Evolutionary conservation across 2,113 vertebrate species (phyloP).

Genomic region (Misgurnus mizolepis): DNA sequence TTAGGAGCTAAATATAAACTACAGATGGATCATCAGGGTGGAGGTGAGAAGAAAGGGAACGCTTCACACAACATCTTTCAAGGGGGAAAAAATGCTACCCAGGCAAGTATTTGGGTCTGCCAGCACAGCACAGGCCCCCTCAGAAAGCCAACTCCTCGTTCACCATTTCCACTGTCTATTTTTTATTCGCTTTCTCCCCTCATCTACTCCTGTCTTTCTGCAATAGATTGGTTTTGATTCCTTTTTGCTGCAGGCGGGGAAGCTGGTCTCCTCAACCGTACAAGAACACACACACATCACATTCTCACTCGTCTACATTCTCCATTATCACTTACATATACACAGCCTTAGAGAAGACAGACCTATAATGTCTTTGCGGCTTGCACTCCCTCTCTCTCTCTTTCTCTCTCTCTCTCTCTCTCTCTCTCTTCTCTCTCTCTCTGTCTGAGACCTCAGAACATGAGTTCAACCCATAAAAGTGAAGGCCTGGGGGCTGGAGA

Average conservation of each 20-base stretch:
- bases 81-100: constrained; percentile 2
- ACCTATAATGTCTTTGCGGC: constrained; percentile 23
- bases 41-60: neutral
- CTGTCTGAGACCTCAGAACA: neutral
- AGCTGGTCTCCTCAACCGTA: constrained; percentile 32
- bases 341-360: constrained; percentile 38
- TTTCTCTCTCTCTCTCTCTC: neutral
- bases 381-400: constrained; percentile 8
- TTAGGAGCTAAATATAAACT: neutral
- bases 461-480: constrained; percentile 42
- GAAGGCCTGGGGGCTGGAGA: constrained; percentile 28
- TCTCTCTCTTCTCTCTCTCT: neutral
- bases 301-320: constrained; percentile 20
- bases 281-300: constrained; percentile 3
- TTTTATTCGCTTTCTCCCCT: constrained; percentile 8
- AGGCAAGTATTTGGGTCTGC: constrained; percentile 18
- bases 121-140: constrained; percentile 18
- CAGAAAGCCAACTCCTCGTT: constrained; percentile 20
- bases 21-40: constrained; percentile 19
- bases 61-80: neutral
- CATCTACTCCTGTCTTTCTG: constrained; percentile 42
- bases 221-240: constrained; percentile 54
- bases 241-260: constrained; percentile 31
- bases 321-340: constrained; percentile 48
- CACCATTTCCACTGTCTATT: neutral